Percentiles rank a stretch among this genome's conserved stretches.
phyloP scores from a whole-genome alignment of 2,888 invertebrate species.

The Cryptocephalus moraei region DNA sequence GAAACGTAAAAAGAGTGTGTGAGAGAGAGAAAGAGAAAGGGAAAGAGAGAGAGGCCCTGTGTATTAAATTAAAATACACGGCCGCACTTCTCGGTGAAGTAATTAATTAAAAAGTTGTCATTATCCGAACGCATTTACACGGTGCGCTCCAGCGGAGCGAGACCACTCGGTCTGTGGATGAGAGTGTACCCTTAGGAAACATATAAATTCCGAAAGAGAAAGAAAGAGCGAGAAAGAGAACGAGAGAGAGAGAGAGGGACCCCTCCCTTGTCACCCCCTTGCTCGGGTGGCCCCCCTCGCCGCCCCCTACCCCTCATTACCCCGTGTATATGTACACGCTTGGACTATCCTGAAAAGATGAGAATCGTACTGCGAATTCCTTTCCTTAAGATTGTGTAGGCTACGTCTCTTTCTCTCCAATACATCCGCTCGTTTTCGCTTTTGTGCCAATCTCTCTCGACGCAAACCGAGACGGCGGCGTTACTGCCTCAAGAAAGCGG shows the following conservation, averaged over 20 bases:
- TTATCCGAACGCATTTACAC: conserved; percentile 29
- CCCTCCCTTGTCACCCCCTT: no score
- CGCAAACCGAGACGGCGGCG: conserved; percentile 26
- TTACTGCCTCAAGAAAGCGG: conserved; percentile 24
- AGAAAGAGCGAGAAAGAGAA: no score
- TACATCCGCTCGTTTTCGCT: conserved; percentile 12
- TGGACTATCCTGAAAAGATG: conserved; percentile 38
- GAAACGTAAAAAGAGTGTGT: no score
- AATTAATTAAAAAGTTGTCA: conserved; percentile 32
- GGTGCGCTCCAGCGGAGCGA: conserved; percentile 25
- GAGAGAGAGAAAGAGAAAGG: no score
- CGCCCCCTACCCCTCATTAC: conserved; percentile 10
- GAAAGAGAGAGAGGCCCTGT: no score
- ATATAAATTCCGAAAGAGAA: conserved; percentile 23
- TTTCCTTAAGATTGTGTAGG: conserved; percentile 34
- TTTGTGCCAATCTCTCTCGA: conserved; percentile 14
- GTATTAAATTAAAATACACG: no score
- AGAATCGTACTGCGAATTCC: conserved; percentile 38
- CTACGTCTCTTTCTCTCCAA: conserved; percentile 23
- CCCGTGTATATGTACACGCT: conserved; percentile 34
- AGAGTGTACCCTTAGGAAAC: conserved; percentile 34
- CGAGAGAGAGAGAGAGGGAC: no score
- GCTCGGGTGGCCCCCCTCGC: no score
- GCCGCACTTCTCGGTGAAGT: conserved; percentile 21
- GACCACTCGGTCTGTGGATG: conserved; percentile 27